A percentile compares a stretch with the other conserved stretches of the same genome.
These are phyloP conservation scores for Cuniculus paca DNA, from an alignment of 2,797 vertebrate species.

Conservation along the genomic window DNA sequence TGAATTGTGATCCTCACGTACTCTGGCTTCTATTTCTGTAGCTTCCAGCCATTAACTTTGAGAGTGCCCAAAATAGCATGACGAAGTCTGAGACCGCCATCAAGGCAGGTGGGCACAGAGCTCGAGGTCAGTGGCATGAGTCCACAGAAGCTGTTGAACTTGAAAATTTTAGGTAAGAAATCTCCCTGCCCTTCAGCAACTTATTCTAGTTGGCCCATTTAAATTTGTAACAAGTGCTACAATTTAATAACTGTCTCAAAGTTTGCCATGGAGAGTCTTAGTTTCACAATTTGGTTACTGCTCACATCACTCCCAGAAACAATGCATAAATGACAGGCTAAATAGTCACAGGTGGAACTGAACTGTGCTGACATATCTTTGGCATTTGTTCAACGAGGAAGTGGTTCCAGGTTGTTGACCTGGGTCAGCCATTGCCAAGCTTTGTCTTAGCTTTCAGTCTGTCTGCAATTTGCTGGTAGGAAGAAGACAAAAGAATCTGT, in stretches of 20 bases:
- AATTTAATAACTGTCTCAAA: neutral
- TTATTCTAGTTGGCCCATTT: neutral
- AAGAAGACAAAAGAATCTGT: neutral
- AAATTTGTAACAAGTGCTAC: neutral
- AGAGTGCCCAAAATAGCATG: constrained; percentile 81
- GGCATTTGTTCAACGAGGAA: constrained; percentile 3
- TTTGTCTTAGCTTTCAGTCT: neutral
- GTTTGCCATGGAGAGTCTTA: neutral
- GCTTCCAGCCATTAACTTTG: constrained; percentile 88
- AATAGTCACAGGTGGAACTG: neutral
- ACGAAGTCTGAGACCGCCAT: constrained; percentile 83
- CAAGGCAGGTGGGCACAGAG: constrained; percentile 81
- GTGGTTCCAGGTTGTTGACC: neutral
- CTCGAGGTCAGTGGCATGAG: constrained; percentile 83
- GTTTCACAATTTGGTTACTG: neutral
- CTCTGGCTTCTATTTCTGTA: constrained; percentile 82
- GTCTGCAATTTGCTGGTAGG: neutral
- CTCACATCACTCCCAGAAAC: neutral
- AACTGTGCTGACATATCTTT: neutral
- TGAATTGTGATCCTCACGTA: neutral
- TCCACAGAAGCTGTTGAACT: constrained; percentile 92
- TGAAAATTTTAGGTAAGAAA: constrained; percentile 93
- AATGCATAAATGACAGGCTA: neutral
- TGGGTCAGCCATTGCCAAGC: neutral
- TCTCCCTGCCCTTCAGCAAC: neutral